Conservation (phyloP, 1,140 invertebrate species). For the Sarcophaga peregrina region DNA sequence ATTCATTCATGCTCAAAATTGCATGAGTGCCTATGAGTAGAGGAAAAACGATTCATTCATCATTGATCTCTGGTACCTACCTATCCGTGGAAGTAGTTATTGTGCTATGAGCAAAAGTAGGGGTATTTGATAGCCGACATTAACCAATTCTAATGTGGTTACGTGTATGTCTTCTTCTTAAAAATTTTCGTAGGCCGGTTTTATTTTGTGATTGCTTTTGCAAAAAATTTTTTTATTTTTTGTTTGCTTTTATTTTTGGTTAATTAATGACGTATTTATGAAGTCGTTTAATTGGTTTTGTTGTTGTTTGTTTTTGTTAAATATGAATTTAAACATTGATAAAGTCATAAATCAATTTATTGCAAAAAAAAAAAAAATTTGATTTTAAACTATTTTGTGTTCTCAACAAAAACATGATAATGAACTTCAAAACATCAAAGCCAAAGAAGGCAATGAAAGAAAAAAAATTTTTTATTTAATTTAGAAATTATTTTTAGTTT, state of each 20-base stretch:
- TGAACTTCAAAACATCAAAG: too few relatives aligned
- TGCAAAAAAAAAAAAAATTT: neutral
- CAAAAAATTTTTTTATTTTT: neutral
- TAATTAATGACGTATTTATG: constrained; percentile 8
- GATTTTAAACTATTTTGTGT: neutral
- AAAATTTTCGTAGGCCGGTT: neutral
- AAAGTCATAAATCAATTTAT: constrained; percentile 25
- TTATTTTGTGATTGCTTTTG: neutral
- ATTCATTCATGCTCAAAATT: too few relatives aligned
- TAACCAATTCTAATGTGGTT: neutral
- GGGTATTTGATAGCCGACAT: neutral
- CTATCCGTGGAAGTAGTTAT: too few relatives aligned
- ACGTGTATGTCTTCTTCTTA: neutral
- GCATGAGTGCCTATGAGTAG: too few relatives aligned
- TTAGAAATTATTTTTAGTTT: too few relatives aligned
- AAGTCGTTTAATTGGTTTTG: neutral
- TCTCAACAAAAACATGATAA: neutral
- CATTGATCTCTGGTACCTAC: too few relatives aligned
- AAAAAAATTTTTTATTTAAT: too few relatives aligned
- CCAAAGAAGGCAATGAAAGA: too few relatives aligned
- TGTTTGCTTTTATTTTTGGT: neutral
- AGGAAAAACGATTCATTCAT: too few relatives aligned
- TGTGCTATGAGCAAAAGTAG: neutral
- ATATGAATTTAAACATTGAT: neutral
- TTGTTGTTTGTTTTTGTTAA: neutral